Percentiles rank a stretch among this genome's conserved stretches.
Conservation (phyloP, 64 coral and sea anemone genomes). For the Anthopleura sola region DNA sequence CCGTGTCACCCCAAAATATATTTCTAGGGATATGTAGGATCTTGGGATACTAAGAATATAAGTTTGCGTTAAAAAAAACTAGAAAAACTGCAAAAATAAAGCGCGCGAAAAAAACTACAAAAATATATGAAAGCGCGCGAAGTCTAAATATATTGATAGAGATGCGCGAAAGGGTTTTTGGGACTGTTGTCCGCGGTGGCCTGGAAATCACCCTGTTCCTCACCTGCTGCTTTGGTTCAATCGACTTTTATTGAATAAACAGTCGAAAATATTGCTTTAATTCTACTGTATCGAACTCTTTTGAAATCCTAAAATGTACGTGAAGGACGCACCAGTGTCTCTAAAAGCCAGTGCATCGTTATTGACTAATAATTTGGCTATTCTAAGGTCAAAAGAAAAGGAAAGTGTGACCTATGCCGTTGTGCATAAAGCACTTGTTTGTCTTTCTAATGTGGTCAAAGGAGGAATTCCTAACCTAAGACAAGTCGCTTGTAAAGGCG, state of each 20-base stretch:
- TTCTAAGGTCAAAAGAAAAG: conserved; percentile 68
- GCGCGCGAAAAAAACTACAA: too few species aligned
- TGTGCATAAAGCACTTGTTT: conserved; percentile 96
- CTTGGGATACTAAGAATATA: too few species aligned
- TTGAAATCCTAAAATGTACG: conserved; percentile 44
- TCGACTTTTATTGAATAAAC: neutral
- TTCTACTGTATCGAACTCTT: neutral
- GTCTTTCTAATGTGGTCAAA: conserved; percentile 82
- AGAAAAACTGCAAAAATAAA: too few species aligned
- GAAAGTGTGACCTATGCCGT: conserved; percentile 61
- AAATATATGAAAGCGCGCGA: too few species aligned
- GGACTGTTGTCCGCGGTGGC: neutral
- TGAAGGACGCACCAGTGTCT: conserved; percentile 51
- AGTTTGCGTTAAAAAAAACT: too few species aligned
- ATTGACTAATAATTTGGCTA: conserved; percentile 77
- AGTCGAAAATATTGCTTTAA: neutral
- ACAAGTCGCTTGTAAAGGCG: conserved; percentile 90
- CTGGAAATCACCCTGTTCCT: neutral
- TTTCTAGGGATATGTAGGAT: too few species aligned
- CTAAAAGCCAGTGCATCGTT: conserved; percentile 79
- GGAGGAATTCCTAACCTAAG: conserved; percentile 52
- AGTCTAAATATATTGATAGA: too few species aligned
- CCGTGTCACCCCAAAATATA: too few species aligned
- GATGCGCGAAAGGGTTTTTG: neutral
- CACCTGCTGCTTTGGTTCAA: neutral